phyloP scores from a whole-genome alignment of 2,113 vertebrate species.

The Saguinus imperator region DNA sequence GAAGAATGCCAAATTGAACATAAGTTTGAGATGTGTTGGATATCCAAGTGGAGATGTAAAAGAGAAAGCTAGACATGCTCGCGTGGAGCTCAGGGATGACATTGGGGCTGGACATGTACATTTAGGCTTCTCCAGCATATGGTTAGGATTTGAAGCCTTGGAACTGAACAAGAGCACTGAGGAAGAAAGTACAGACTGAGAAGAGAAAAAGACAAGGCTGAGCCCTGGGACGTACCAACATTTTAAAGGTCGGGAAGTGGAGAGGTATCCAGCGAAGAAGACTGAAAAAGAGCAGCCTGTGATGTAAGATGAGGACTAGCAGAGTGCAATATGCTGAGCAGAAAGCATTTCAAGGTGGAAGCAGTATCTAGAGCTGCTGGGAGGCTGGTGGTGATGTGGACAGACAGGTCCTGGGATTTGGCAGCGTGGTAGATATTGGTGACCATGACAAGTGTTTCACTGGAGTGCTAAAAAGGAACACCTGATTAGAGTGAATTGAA shows the following conservation, averaged over 20 bases:
- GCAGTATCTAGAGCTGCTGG: not conserved
- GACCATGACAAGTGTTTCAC: conserved; percentile 1
- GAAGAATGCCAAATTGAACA: not conserved
- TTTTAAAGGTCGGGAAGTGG: not conserved
- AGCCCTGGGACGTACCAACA: not conserved
- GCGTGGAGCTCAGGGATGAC: not conserved
- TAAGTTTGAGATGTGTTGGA: not conserved
- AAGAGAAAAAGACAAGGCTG: not conserved
- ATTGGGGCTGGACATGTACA: not conserved
- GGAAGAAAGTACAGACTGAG: not conserved
- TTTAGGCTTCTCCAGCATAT: not conserved
- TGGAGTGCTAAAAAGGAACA: not conserved
- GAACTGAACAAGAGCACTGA: not conserved
- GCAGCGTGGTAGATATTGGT: not conserved
- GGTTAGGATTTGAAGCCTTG: not conserved
- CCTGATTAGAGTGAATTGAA: not conserved
- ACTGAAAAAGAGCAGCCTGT: not conserved
- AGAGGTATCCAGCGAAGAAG: not conserved
- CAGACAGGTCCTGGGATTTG: not conserved
- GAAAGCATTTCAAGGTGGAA: not conserved
- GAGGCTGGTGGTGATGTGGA: not conserved
- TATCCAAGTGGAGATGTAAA: not conserved
- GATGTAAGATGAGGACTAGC: not conserved
- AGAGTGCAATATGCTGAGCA: no score
- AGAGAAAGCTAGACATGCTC: not conserved